phyloP scores from a whole-genome alignment of 2,113 vertebrate species.

The Gnathonemus longibarbis region DNA sequence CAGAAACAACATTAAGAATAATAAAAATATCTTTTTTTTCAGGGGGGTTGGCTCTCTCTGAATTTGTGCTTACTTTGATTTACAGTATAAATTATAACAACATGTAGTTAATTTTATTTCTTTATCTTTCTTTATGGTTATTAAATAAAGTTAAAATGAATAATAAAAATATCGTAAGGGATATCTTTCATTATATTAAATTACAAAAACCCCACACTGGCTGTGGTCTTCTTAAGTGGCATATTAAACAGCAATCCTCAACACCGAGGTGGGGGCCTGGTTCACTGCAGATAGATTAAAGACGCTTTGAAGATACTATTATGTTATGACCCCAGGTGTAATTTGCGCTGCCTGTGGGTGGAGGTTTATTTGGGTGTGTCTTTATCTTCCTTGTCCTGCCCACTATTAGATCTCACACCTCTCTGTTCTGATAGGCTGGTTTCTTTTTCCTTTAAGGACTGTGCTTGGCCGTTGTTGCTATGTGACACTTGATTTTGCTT shows the following conservation, averaged over 20 bases:
- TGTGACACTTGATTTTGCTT: background rate
- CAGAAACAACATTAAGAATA: background rate
- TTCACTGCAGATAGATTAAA: background rate
- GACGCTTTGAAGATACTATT: background rate
- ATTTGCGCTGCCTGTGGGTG: background rate
- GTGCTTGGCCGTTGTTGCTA: background rate
- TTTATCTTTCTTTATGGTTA: background rate
- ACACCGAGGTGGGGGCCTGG: background rate
- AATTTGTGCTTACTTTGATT: background rate
- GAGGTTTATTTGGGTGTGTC: background rate
- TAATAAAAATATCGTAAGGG: background rate
- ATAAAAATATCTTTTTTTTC: background rate
- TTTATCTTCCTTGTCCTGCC: background rate
- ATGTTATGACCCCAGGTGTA: background rate
- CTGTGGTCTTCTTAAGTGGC: background rate
- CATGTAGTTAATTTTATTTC: background rate
- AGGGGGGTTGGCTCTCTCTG: background rate
- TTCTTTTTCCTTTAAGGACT: background rate
- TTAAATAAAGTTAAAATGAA: background rate
- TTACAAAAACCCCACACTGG: background rate
- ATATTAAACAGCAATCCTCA: background rate
- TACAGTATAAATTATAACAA: background rate
- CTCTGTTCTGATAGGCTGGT: background rate
- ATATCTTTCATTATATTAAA: background rate
- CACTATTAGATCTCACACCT: background rate